Base-by-base conservation (phyloP, 2,888 invertebrate species). In the Orchesella flavescens region DNA sequence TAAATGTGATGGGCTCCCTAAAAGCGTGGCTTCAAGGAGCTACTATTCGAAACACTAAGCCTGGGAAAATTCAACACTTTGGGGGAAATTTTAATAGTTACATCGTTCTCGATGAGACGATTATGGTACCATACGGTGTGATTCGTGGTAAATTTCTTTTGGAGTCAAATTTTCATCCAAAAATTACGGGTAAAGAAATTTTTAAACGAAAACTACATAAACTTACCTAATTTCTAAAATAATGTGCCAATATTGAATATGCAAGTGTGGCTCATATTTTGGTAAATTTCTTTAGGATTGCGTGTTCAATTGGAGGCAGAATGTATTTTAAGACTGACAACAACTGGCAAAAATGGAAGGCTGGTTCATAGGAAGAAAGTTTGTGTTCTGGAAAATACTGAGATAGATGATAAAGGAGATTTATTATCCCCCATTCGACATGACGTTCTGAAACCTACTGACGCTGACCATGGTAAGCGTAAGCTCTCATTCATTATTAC, bases 241-340 rank as follows among this genome's bases (percentile, higher is more conserved):
- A 10, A 10, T 46, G 46, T 9, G 46, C 13, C 46, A 23, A 72
- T 5, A 19, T 61, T 59, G 15, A 19, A 43, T 12, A n/a, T 43
- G 44, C 46, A 23, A 65, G 2, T 65, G 12, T 19, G 21, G 5
- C 44, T 65, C 63, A 65, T 1, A 34, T 24, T 19, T 13, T 23
- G 1, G 43, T 66, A 44, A 66, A 3, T 66, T 44, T 49, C n/a
- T 17, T 61, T 19, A 81, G 81, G 81, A 0, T 66, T 73, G 74
- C 73, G 74, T 57, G 81, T 81, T 69, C 81, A 81, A 49, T 68
- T 81, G 49, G 81, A 81, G 61, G 81, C 81, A 24, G 81, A 81
- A 43, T 80, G 80, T 66, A 55, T 80, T 72, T 61, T 81, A 68
- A 68, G 74, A 74, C 68, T 81, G 68, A 81, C 74, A 21, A 74